Base-by-base conservation (phyloP, 2,113 vertebrate species). In the Macquaria australasica region DNA sequence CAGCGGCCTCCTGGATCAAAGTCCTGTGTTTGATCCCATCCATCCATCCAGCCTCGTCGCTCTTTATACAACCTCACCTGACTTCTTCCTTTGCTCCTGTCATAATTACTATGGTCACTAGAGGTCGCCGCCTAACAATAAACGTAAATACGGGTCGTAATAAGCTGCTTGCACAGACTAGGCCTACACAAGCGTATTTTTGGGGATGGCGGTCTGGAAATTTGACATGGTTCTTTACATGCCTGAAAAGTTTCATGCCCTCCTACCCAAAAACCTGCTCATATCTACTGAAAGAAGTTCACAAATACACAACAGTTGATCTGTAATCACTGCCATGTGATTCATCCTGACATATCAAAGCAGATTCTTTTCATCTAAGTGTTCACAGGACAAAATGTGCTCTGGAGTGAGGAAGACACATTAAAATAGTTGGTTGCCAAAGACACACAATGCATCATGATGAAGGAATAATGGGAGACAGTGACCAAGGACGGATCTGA, bases 401-500 rank as follows among this genome's bases (percentile, higher is more conserved):
- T 77, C 0, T 16, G 81, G 63, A 86, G 81, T 37, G 76, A 85
- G 66, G 75, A 73, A 77, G 89, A 86, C 48, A 20, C 80, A 56
- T 84, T 93, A 81, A 88, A 89, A 92, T 87, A 85, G 85, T 74
- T 48, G 81, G 55, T 75, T 92, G 88, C 86, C 87, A 89, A 83
- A 88, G 73, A 87, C 59, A 15, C 62, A 91, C 90, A 90, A 90
- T 87, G 87, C 79, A 76, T 88, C 56, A 28, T 79, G 92, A 89
- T 84, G 90, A 87, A 83, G 86, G 89, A 92, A 93, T 88, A 92
- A 88, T 93, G 80, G 84, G 71, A 80, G 87, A 92, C 41, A 23
- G 63, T 81, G 92, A 92, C 90, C 91, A 88, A 92, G 92, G 93
- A 92, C 90, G 53, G 81, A 88, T 92, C 67, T 89, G 79, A 88